Conservation (phyloP, 1,140 invertebrate genomes). For the Andricus grossulariae region DNA sequence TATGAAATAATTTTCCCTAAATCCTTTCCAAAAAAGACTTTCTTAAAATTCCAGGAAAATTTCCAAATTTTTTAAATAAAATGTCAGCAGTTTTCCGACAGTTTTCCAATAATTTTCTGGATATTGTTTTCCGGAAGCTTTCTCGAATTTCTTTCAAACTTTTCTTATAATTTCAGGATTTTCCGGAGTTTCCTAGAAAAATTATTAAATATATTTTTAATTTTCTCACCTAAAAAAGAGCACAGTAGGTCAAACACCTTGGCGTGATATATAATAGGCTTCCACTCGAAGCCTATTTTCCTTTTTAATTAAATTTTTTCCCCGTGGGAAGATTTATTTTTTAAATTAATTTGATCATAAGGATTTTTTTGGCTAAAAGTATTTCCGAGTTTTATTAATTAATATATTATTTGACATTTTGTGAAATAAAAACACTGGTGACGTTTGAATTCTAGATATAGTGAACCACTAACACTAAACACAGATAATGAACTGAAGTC, state of each 20-base stretch:
- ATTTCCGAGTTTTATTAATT: no score
- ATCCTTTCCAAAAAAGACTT: no score
- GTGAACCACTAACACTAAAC: not conserved
- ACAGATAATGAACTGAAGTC: slow-evolving; percentile 43
- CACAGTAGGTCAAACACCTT: slow-evolving; percentile 1
- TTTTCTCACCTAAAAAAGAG: not conserved
- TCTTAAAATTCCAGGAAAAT: no score
- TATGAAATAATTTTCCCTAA: no score
- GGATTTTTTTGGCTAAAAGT: not conserved
- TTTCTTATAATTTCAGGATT: no score
- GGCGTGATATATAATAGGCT: not conserved
- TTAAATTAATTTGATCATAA: not conserved
- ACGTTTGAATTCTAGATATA: not conserved
- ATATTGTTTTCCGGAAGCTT: no score
- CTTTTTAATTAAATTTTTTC: not conserved
- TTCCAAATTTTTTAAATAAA: no score
- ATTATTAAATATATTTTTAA: no score
- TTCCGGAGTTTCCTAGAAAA: no score
- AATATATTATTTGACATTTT: not conserved
- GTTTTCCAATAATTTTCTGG: no score
- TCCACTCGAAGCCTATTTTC: not conserved
- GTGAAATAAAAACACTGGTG: not conserved
- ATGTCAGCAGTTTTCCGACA: no score
- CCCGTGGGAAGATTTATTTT: not conserved
- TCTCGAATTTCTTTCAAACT: no score